These are phyloP conservation scores for Calameuta filiformis DNA, from an alignment of 2,888 invertebrate genomes.

Conservation along the genomic window DNA sequence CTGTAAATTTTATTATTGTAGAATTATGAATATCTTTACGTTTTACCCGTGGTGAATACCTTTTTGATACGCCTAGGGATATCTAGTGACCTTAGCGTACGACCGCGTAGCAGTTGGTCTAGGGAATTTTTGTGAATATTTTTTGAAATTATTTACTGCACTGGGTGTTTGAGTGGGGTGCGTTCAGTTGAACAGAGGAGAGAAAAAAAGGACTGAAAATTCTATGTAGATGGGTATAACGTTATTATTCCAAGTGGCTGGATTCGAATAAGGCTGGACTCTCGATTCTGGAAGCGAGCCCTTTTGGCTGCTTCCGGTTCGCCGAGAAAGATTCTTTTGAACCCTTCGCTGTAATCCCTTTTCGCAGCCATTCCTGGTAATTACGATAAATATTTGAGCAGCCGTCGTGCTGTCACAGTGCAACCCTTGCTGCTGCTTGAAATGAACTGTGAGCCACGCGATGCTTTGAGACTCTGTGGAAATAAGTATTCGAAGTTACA, in stretches of 20 bases:
- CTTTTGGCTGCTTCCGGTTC: conserved; percentile 44
- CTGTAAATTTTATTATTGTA: neutral
- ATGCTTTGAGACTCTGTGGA: conserved; percentile 38
- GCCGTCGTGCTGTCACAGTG: conserved; percentile 55
- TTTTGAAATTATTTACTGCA: neutral
- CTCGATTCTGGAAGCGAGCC: neutral
- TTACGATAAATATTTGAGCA: conserved; percentile 65
- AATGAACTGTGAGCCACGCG: conserved; percentile 47
- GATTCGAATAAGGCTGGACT: conserved; percentile 15
- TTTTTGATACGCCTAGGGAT: neutral
- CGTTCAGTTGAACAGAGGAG: neutral
- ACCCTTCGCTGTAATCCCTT: conserved; percentile 27
- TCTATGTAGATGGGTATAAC: conserved; percentile 26
- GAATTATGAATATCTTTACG: neutral
- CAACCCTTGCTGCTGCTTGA: neutral
- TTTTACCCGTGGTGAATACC: neutral
- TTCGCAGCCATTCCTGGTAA: conserved; percentile 41
- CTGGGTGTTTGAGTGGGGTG: neutral
- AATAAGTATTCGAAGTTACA: neutral
- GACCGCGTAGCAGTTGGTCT: neutral
- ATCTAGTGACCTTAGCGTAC: neutral
- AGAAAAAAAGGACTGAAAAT: neutral
- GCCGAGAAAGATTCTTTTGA: conserved; percentile 17
- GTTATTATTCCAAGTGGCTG: conserved; percentile 60
- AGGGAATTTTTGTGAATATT: neutral